Conservation (phyloP, 2,888 invertebrate genomes). For the Aplocera efformata region DNA sequence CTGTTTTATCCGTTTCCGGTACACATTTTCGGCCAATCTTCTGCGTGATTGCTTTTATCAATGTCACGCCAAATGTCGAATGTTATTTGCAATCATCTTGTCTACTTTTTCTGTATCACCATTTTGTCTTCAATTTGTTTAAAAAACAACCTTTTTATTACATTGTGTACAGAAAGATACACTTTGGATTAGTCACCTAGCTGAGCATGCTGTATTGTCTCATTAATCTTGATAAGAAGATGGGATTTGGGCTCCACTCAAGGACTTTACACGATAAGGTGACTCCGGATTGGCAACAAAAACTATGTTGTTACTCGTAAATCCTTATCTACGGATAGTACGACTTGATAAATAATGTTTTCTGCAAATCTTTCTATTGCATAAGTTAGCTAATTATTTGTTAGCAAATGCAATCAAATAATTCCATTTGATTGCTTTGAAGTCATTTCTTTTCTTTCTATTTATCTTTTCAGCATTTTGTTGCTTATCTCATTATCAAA, state of each 20-base stretch:
- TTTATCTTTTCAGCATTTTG: no score
- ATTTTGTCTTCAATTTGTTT: conserved; percentile 12
- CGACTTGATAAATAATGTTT: background rate
- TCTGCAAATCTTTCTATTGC: background rate
- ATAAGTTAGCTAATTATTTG: background rate
- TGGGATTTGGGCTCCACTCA: conserved; percentile 56
- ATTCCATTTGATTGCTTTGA: no score
- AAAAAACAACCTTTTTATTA: conserved; percentile 1
- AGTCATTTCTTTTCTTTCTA: no score
- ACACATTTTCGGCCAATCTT: conserved; percentile 19
- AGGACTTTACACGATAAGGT: conserved; percentile 61
- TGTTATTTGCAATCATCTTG: conserved; percentile 5
- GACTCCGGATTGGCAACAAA: conserved; percentile 33
- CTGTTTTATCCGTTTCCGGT: conserved; percentile 7
- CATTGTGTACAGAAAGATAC: background rate
- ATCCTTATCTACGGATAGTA: conserved; percentile 3
- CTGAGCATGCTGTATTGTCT: conserved; percentile 27
- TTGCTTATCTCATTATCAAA: no score
- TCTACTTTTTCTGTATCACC: conserved; percentile 5
- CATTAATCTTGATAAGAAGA: conserved; percentile 67
- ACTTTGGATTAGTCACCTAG: conserved; percentile 1
- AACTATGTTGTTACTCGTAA: conserved; percentile 8
- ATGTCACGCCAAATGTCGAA: conserved; percentile 3
- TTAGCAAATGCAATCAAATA: no score
- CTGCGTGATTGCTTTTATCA: conserved; percentile 21